phyloP scores from a whole-genome alignment of 2,888 invertebrate species.

The Lingula anatina region DNA sequence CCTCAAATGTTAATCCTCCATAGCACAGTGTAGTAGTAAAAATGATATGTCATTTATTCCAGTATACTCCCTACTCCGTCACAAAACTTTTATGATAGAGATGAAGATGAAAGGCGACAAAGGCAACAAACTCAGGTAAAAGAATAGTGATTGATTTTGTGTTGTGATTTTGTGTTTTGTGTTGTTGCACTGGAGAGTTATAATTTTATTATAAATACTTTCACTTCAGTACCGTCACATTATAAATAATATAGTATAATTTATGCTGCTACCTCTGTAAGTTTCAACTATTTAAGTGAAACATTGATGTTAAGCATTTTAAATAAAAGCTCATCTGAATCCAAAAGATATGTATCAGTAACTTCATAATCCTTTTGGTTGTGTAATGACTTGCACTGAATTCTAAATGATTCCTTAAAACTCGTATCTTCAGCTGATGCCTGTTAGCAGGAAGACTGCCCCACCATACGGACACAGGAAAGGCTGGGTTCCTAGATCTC shows the following conservation, averaged over 20 bases:
- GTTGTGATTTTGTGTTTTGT: too few relatives aligned
- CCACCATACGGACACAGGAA: constrained; percentile 93
- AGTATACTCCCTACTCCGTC: constrained; percentile 84
- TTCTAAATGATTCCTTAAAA: constrained; percentile 1
- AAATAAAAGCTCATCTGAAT: background rate
- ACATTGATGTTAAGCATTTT: background rate
- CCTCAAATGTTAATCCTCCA: too few relatives aligned
- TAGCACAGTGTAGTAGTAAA: too few relatives aligned
- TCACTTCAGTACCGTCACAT: too few relatives aligned
- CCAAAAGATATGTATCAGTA: background rate
- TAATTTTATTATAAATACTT: too few relatives aligned
- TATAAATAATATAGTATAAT: too few relatives aligned
- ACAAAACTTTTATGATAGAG: constrained; percentile 82
- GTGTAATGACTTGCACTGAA: background rate
- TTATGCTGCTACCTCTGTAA: too few relatives aligned
- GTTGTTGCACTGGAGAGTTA: too few relatives aligned
- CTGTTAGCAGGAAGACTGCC: constrained; percentile 41
- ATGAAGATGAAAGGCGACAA: constrained; percentile 66
- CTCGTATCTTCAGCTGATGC: constrained; percentile 20
- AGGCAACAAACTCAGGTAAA: constrained; percentile 39
- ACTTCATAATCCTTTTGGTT: background rate
- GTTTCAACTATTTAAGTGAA: background rate
- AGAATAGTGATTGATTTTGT: constrained; percentile 10
- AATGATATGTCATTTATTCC: too few relatives aligned
- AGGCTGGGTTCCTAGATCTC: constrained; percentile 85